Evolutionary conservation across 2,113 vertebrate species (phyloP).

Genomic region (Phyllostomus discolor): DNA sequence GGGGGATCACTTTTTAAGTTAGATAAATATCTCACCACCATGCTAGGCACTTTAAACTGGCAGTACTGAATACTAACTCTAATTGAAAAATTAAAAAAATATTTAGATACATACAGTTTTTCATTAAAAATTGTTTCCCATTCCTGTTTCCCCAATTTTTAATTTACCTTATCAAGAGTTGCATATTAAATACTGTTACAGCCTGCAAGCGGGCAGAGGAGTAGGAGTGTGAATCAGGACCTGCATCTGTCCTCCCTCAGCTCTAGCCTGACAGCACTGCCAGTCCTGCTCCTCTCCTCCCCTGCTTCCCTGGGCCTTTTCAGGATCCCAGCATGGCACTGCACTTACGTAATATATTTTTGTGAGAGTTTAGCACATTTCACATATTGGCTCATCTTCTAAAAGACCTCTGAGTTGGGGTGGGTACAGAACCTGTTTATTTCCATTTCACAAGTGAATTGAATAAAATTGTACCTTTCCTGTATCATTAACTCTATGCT

Average conservation of each 20-base stretch:
- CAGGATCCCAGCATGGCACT: not conserved
- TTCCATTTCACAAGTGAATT: not conserved
- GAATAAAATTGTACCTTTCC: not conserved
- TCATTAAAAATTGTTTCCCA: constrained; percentile 14
- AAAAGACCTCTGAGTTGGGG: not conserved
- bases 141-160: not conserved
- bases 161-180: not conserved
- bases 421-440: not conserved
- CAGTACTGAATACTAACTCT: not conserved
- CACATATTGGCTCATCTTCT: not conserved
- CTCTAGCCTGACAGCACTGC: not conserved
- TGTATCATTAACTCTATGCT: not conserved
- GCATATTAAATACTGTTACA: not conserved
- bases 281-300: not conserved
- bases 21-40: not conserved
- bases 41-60: not conserved
- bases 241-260: not conserved
- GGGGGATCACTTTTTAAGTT: not conserved
- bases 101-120: not conserved
- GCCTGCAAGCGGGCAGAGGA: constrained; percentile 7
- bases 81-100: not conserved
- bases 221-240: not conserved
- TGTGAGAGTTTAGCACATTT: not conserved
- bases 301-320: not conserved
- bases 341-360: not conserved